Conservation (phyloP, 2,797 vertebrate genomes). For the Emys orbicularis region DNA sequence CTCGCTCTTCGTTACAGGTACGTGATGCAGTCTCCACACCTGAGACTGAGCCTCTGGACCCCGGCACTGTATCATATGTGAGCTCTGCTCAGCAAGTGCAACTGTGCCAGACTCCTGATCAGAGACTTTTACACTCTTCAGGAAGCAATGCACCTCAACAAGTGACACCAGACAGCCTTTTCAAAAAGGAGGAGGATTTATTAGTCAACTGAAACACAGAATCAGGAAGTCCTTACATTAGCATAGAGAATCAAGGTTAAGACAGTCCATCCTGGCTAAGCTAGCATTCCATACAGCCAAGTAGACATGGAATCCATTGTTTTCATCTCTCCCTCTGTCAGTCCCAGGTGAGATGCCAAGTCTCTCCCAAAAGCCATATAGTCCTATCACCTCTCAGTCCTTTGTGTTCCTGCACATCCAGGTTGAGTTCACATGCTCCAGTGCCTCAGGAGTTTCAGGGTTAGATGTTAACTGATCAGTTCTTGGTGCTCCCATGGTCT, state of each 20-base stretch:
- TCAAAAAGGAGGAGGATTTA: background rate
- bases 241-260: too few species aligned
- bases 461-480: background rate
- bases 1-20: too few species aligned
- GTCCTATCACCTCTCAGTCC: background rate
- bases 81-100: background rate
- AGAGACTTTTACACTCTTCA: background rate
- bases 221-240: background rate
- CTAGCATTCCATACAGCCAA: background rate
- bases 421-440: background rate
- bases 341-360: background rate
- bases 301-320: background rate
- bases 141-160: background rate
- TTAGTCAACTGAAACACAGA: background rate
- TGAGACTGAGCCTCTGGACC: too few species aligned
- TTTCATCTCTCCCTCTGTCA: too few species aligned
- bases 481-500: background rate
- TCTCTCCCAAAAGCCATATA: background rate
- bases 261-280: too few species aligned
- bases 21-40: too few species aligned
- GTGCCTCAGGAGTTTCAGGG: background rate
- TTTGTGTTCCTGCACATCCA: background rate
- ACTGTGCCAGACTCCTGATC: background rate
- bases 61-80: background rate
- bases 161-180: background rate